A percentile compares a stretch with the other conserved stretches of the same genome.
Evolutionary conservation across 2,888 invertebrate genomes (phyloP).

Genomic region (Drosophila ustulata): DNA sequence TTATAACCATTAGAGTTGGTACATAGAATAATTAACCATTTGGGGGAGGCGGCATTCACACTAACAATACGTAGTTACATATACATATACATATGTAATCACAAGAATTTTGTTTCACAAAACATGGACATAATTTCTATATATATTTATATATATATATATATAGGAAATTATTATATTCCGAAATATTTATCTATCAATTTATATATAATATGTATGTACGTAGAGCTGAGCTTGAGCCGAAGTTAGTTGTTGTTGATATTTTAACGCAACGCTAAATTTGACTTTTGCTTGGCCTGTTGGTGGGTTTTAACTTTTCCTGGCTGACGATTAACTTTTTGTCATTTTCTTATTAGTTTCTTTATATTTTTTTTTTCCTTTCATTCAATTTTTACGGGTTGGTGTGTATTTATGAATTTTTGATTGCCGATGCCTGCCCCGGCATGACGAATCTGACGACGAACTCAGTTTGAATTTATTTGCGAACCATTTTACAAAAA

Average conservation of each 20-base stretch:
- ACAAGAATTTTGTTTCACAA: conserved; percentile 75
- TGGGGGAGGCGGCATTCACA: conserved; percentile 40
- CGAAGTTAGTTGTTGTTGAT: conserved; percentile 36
- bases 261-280: conserved; percentile 40
- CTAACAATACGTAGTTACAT: conserved; percentile 63
- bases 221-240: conserved; percentile 52
- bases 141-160: conserved; percentile 10
- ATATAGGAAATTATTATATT: conserved; percentile 36
- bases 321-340: conserved; percentile 40
- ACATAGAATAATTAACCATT: conserved; percentile 34
- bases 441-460: conserved; percentile 32
- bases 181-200: conserved; percentile 54
- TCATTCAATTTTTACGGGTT: conserved; percentile 11
- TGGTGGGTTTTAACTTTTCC: conserved; percentile 51
- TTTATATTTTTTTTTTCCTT: not conserved
- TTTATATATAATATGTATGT: conserved; percentile 45
- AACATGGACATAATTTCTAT: conserved; percentile 59
- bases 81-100: conserved; percentile 63
- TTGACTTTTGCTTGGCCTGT: conserved; percentile 41
- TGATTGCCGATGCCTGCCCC: conserved; percentile 28
- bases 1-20: conserved; percentile 52
- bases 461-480: conserved; percentile 32
- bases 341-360: conserved; percentile 12
- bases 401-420: conserved; percentile 26
- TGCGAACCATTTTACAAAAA: conserved; percentile 17